These are phyloP conservation scores for Salmo trutta DNA, from an alignment of 2,797 vertebrate genomes.

Conservation along the genomic window DNA sequence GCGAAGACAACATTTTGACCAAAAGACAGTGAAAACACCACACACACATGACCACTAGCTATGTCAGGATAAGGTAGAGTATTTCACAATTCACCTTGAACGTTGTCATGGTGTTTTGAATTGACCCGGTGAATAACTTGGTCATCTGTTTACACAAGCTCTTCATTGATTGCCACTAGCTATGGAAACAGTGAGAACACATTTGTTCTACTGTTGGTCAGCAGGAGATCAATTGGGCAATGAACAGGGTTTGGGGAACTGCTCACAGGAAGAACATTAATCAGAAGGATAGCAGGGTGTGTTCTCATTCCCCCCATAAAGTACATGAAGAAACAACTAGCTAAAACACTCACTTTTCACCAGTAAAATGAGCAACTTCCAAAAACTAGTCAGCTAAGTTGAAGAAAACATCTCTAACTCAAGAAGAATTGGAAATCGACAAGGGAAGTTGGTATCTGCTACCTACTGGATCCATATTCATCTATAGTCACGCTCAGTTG, in stretches of 20 bases:
- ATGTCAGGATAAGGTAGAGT: conserved; percentile 29
- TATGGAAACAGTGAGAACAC: background rate
- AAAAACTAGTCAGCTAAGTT: no score
- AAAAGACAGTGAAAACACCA: conserved; percentile 51
- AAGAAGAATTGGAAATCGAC: no score
- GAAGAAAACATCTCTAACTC: no score
- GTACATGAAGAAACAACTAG: background rate
- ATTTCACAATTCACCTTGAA: conserved; percentile 36
- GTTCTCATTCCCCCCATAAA: background rate
- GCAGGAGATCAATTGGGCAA: background rate
- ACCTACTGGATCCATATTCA: no score
- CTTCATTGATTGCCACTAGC: background rate
- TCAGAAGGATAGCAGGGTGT: conserved; percentile 24
- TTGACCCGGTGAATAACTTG: conserved; percentile 13
- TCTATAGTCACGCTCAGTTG: no score
- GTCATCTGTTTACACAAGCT: background rate
- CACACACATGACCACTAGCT: conserved; percentile 36
- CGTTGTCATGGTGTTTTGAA: conserved; percentile 33
- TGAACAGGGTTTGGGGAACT: background rate
- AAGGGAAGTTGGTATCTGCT: no score
- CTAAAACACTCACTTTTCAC: no score
- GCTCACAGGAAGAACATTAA: background rate
- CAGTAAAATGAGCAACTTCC: no score
- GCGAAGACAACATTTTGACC: conserved; percentile 39
- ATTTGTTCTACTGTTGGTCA: background rate